These are phyloP conservation scores for Hylaeus volcanicus DNA, from an alignment of 1,140 invertebrate genomes.

Conservation along the genomic window DNA sequence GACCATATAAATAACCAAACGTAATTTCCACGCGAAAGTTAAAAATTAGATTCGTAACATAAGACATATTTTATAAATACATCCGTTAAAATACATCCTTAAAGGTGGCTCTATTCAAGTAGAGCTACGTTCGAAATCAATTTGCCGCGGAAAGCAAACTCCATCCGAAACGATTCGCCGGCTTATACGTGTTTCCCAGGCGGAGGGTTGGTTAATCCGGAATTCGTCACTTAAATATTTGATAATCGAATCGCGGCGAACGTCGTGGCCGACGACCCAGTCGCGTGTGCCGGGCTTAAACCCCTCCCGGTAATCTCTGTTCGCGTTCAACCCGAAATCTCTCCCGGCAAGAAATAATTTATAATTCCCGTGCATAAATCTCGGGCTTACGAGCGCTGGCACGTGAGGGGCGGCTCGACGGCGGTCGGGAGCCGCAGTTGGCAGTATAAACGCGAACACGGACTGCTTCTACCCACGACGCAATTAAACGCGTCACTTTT, in stretches of 20 bases:
- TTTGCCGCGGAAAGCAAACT: neutral
- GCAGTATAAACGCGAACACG: conserved; percentile 27
- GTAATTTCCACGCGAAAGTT: too few relatives aligned
- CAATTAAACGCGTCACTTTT: conserved; percentile 39
- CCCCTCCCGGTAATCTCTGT: conserved; percentile 28
- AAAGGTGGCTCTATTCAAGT: too few relatives aligned
- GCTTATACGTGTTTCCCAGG: conserved; percentile 2
- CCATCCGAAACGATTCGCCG: conserved; percentile 1
- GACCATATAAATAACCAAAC: too few relatives aligned
- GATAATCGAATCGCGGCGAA: conserved; percentile 42
- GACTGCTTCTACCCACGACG: neutral
- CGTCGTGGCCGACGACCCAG: neutral
- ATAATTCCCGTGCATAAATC: conserved; percentile 48
- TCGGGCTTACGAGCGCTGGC: conserved; percentile 32
- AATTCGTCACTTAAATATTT: conserved; percentile 58
- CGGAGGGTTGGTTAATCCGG: conserved; percentile 13
- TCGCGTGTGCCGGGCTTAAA: conserved; percentile 19
- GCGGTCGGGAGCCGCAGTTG: conserved; percentile 17
- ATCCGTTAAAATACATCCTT: too few relatives aligned
- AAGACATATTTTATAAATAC: too few relatives aligned
- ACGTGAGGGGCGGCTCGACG: conserved; percentile 11
- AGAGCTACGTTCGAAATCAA: too few relatives aligned
- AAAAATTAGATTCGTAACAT: too few relatives aligned
- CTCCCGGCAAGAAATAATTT: conserved; percentile 47
- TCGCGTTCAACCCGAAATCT: conserved; percentile 31